Conservation (phyloP, 2,888 invertebrate species). For the Idaea dimidiata region DNA sequence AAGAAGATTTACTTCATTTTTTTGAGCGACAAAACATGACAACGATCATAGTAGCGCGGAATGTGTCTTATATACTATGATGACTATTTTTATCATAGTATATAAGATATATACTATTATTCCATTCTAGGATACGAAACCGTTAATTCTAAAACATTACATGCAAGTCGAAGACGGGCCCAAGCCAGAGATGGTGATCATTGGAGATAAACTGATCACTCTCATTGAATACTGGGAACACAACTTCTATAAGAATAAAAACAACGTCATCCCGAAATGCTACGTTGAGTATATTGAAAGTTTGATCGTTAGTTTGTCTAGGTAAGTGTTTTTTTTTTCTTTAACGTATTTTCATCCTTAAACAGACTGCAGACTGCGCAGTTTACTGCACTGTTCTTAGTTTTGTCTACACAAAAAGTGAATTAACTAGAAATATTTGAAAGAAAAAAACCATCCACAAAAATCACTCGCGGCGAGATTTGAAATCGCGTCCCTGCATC, state of each 20-base stretch:
- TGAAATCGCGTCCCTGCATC: too few species aligned
- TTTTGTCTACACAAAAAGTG: too few species aligned
- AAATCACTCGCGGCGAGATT: too few species aligned
- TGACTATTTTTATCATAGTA: too few species aligned
- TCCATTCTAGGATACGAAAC: constrained; percentile 62
- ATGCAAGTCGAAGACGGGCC: constrained; percentile 58
- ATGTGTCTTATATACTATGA: too few species aligned
- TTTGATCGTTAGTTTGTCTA: constrained; percentile 61
- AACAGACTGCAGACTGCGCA: too few species aligned
- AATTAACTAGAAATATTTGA: too few species aligned
- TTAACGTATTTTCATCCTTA: constrained; percentile 2
- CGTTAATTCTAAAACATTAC: constrained; percentile 57
- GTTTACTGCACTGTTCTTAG: too few species aligned
- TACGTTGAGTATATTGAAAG: constrained; percentile 55
- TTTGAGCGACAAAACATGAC: too few species aligned
- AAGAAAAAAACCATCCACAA: too few species aligned
- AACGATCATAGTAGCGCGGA: too few species aligned
- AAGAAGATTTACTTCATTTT: too few species aligned
- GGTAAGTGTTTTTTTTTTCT: constrained; percentile 42
- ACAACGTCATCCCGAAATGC: constrained; percentile 41
- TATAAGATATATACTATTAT: not conserved
- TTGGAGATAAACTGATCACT: constrained; percentile 66
- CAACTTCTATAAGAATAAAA: constrained; percentile 47
- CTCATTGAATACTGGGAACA: constrained; percentile 71
- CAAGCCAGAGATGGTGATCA: constrained; percentile 60